A percentile compares a stretch with the other conserved stretches of the same genome.
Conservation (phyloP, 2,113 vertebrate genomes). For the Hyaena hyaena region DNA sequence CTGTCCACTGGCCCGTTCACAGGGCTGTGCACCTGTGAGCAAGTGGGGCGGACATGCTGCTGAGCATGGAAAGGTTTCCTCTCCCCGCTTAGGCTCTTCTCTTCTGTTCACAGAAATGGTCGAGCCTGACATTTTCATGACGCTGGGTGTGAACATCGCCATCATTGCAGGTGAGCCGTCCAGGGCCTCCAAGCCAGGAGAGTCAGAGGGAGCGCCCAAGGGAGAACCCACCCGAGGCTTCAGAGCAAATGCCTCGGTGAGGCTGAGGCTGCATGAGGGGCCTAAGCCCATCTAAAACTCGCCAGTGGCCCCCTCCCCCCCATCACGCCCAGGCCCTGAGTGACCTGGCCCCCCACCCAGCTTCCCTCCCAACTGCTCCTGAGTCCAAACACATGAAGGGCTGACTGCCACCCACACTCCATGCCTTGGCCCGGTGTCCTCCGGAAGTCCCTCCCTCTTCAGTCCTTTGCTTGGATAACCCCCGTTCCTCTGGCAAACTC, state of each 20-base stretch:
- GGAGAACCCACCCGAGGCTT: background rate
- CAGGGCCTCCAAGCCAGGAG: background rate
- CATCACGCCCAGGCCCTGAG: background rate
- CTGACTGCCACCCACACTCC: background rate
- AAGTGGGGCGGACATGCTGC: background rate
- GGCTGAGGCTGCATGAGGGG: background rate
- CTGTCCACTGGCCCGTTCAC: accelerated
- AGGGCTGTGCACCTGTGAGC: background rate
- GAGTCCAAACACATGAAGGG: background rate
- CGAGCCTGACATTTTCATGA: background rate
- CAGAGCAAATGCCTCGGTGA: background rate
- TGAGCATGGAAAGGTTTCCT: background rate
- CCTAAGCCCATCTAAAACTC: background rate
- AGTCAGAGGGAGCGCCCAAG: background rate
- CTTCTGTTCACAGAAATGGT: conserved; percentile 53
- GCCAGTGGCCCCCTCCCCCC: background rate
- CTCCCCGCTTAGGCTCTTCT: background rate
- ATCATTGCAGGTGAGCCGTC: conserved; percentile 61
- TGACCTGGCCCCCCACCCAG: too few species aligned
- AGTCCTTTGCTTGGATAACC: background rate
- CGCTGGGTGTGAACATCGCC: background rate
- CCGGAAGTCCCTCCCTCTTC: background rate
- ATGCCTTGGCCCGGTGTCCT: accelerated
- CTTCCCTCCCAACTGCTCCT: background rate
- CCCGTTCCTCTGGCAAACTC: background rate